Evolutionary conservation across 2,113 vertebrate species (phyloP), one percentile per base, ranked within the genome.

Genomic region (Nothocercus julius): DNA sequence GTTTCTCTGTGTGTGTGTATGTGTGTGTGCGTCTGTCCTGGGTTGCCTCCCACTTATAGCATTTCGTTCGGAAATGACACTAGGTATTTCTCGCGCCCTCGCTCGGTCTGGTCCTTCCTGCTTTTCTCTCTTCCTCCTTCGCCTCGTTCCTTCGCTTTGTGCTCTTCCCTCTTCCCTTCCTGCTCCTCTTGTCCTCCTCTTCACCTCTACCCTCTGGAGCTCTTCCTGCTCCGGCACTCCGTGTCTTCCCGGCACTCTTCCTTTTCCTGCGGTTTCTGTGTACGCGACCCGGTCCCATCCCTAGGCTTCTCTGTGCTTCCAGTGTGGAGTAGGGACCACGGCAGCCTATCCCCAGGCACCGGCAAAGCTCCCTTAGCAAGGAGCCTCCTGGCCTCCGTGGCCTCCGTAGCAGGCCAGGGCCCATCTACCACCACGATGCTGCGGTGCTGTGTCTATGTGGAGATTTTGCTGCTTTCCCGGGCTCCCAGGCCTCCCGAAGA

Each of bases 11-110:
- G 95, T 98, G 96, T 95, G 77, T 91, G 66, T 98, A 96, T 97
- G 89, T 97, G 68, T 98, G 97, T 98, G 89, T 97, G 97, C 98
- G 94, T 98, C 96, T 98, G 97, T 97, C 94, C 87, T 97, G 96
- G 97, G 97, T 98, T 97, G 83, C 98, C 97, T 98, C 98, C 97
- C 97, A 95, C 98, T 97, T 97, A 98, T 98, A 99, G 99, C 98
- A 96, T 98, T 98, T 98, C 98, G 92, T 96, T 98, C 45, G 98
- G 98, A 98, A 98, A 96, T 98, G 98, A 98, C 96, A 97, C 98
- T 99, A 99, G 98, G 98, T 99, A 99, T 98, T 98, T 97, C 30
- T 62, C 25, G 94, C 8, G 32, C 78, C 82, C 94, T 80, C 12
- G 82, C 96, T 95, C 92, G 97, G 93, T 91, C 93, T 94, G 68